These are phyloP conservation scores for Lucifuga dentata DNA, from an alignment of 2,113 vertebrate species.

Conservation along the genomic window DNA sequence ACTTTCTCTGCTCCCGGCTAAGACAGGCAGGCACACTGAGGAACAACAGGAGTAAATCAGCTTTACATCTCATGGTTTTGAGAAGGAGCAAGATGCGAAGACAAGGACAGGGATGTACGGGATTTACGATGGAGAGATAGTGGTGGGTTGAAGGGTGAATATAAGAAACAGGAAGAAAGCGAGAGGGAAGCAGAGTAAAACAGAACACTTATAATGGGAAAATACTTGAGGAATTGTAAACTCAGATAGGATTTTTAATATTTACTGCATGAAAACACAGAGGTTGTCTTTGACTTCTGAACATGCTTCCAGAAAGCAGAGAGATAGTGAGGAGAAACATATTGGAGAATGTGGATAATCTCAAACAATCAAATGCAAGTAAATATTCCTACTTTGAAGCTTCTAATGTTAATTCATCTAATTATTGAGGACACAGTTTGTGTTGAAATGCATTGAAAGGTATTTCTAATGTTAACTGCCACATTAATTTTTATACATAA, in stretches of 20 bases:
- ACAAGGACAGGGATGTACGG: constrained; percentile 55
- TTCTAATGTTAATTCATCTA: no score
- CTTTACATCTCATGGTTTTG: constrained; percentile 54
- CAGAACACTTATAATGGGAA: constrained; percentile 10
- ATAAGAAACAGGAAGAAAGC: background rate
- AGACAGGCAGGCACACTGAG: background rate
- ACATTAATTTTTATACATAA: no score
- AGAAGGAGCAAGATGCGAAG: constrained; percentile 41
- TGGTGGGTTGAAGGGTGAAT: background rate
- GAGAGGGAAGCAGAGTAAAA: background rate
- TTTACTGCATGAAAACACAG: background rate
- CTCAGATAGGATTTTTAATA: constrained; percentile 3
- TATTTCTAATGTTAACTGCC: no score
- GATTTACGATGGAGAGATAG: constrained; percentile 39
- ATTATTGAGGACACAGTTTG: no score
- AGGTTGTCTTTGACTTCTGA: constrained; percentile 13
- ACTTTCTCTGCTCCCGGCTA: constrained; percentile 12
- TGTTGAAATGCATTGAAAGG: no score
- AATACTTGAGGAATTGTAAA: constrained; percentile 23
- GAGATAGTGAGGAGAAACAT: no score
- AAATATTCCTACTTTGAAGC: no score
- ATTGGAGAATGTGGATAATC: no score
- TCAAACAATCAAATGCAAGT: no score
- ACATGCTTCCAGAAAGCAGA: constrained; percentile 2
- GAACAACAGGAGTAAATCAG: constrained; percentile 61